Evolutionary conservation across 2,113 vertebrate genomes (phyloP), one percentile per base, ranked within the genome.

Genomic region (Ictalurus punctatus): DNA sequence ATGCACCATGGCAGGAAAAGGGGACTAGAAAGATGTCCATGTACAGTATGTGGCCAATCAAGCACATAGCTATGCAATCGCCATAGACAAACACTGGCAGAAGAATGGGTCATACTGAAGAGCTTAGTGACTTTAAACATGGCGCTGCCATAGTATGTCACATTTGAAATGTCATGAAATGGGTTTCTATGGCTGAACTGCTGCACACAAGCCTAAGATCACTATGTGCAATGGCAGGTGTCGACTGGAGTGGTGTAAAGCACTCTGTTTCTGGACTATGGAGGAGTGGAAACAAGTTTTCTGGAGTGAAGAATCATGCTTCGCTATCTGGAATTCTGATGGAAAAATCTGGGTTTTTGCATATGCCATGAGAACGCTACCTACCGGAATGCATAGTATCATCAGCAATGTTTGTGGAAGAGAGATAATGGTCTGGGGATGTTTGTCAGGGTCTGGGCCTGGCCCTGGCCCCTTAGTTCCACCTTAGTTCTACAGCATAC

Each of bases 161-260:
- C 52, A 2, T 81, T 81, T 81, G 8, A 27, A 16, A 58, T 8
- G 17, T 78, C 74, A 27, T 78, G 74, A 78, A 78, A 78, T 27
- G 40, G 74, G 21, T 52, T 78, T 78, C 40, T 23, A 78, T 78
- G 40, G 44, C 74, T 2, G 4, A 78, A 44, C 40, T 27, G 71
- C 71, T 74, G 17, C 34, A 40, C 71, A 74, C 34, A 74, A 74
- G 71, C 73, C 73, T 74, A 74, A 74, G 73, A 44, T 74, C 73
- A 44, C 73, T 74, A 74, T 74, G 37, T 21, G 73, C 73, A 74
- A 44, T 74, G 73, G 73, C 21, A 44, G 25, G 73, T 37, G 19
- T 52, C 13, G 44, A 37, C 25, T 52, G 44, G 25, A 48, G 44
- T 27, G 37, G 19, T 74, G 19, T 74, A 44, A 40, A 74, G 73